Conservation (phyloP, 2,888 invertebrate genomes). For the Neocrepidodera transversa region DNA sequence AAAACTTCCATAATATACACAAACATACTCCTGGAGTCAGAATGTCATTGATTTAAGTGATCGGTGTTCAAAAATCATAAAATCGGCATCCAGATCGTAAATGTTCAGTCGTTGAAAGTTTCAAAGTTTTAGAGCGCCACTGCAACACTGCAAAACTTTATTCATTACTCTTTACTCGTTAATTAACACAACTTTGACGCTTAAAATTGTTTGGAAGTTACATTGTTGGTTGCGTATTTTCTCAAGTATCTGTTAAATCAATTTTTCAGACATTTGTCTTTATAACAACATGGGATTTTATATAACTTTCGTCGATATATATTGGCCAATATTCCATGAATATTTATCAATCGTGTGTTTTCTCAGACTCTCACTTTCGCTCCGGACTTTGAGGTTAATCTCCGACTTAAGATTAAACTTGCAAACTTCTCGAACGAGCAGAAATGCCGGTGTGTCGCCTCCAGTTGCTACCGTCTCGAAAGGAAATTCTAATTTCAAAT, state of each 20-base stretch:
- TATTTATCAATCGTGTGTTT: conserved; percentile 31
- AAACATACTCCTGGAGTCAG: too few species aligned
- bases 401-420: conserved; percentile 30
- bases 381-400: conserved; percentile 24
- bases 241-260: not conserved
- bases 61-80: conserved; percentile 1
- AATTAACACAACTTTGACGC: conserved; percentile 21
- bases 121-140: not conserved
- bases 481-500: conserved; percentile 27
- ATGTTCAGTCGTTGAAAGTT: not conserved
- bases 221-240: conserved; percentile 9
- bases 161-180: conserved; percentile 16
- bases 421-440: conserved; percentile 20
- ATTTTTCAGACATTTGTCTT: not conserved
- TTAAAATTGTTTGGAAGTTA: conserved; percentile 15
- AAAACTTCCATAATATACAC: too few species aligned
- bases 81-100: conserved; percentile 1
- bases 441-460: conserved; percentile 19
- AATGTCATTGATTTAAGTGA: not conserved
- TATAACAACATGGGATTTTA: not conserved
- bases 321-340: conserved; percentile 31
- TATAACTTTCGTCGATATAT: too few species aligned
- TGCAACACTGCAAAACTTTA: conserved; percentile 7
- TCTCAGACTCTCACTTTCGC: conserved; percentile 27
- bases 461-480: not conserved